phyloP scores from a whole-genome alignment of 2,888 invertebrate species.

The Zaprionus lineosus region DNA sequence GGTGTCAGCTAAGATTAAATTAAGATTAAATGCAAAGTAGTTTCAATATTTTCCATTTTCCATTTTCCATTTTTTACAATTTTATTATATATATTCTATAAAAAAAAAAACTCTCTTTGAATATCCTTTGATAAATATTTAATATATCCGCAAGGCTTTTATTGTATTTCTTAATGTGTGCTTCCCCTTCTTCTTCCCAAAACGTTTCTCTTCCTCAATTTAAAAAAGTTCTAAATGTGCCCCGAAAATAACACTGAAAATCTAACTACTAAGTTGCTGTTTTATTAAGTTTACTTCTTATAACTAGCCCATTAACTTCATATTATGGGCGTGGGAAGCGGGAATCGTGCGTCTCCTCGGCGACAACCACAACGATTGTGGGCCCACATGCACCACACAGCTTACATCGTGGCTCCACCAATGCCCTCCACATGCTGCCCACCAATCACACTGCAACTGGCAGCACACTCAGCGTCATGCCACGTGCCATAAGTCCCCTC shows the following conservation, averaged over 20 bases:
- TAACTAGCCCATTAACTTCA: slow-evolving; percentile 86
- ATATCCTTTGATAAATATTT: no score
- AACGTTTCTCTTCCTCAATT: no score
- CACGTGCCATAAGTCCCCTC: slow-evolving; percentile 81
- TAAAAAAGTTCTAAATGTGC: no score
- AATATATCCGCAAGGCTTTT: no score
- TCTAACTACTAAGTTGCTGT: slow-evolving; percentile 8
- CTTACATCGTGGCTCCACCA: slow-evolving; percentile 82
- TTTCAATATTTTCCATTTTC: no score
- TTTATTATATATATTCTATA: no score
- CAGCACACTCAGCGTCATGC: slow-evolving; percentile 73
- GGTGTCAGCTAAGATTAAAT: slow-evolving; percentile 4
- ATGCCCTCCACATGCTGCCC: slow-evolving; percentile 80
- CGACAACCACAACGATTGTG: slow-evolving; percentile 90
- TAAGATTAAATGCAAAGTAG: no score
- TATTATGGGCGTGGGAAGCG: slow-evolving; percentile 86
- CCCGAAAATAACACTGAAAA: neutral
- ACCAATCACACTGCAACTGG: slow-evolving; percentile 55
- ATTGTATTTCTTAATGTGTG: no score
- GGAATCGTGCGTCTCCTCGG: slow-evolving; percentile 91
- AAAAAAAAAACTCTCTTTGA: no score
- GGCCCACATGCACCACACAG: slow-evolving; percentile 81
- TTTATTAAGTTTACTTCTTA: slow-evolving; percentile 35
- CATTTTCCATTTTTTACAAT: neutral
- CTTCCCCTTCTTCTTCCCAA: no score